A percentile compares a stretch with the other conserved stretches of the same genome.
phyloP scores from a whole-genome alignment of 2,797 vertebrate species.

The Oreonectes daqikongensis region DNA sequence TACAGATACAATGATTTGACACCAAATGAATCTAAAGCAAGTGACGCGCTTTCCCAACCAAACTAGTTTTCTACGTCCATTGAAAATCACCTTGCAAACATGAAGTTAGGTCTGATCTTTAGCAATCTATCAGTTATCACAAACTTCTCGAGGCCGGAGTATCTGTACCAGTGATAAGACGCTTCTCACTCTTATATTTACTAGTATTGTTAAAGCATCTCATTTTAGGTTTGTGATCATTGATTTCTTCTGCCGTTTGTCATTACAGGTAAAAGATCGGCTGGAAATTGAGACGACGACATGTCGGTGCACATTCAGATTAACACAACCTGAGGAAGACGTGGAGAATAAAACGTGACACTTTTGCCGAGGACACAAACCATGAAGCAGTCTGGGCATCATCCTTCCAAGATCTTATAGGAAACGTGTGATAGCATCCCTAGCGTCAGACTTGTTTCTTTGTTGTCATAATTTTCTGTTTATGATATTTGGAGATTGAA shows the following conservation, averaged over 20 bases:
- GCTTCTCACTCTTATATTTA: too few species aligned
- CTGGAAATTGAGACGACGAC: slow-evolving; percentile 79
- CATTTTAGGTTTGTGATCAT: background rate
- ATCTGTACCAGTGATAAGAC: too few species aligned
- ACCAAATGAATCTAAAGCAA: too few species aligned
- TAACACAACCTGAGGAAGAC: background rate
- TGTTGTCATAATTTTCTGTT: background rate
- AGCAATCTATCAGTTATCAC: too few species aligned
- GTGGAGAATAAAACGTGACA: background rate
- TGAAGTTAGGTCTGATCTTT: too few species aligned
- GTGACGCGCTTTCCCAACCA: too few species aligned
- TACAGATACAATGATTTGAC: too few species aligned
- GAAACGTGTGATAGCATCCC: slow-evolving; percentile 8
- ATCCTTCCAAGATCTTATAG: background rate
- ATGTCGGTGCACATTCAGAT: slow-evolving; percentile 1
- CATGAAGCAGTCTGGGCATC: background rate
- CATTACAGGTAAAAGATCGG: slow-evolving; percentile 88
- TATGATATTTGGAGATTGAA: background rate
- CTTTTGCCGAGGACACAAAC: background rate
- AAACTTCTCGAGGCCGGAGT: too few species aligned
- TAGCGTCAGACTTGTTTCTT: background rate
- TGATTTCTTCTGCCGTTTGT: background rate
- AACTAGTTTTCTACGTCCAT: too few species aligned
- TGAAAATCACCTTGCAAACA: too few species aligned
- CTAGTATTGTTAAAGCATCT: background rate